Evolutionary conservation across 1,140 invertebrate genomes (phyloP).

Genomic region (Drosophila carrolli): DNA sequence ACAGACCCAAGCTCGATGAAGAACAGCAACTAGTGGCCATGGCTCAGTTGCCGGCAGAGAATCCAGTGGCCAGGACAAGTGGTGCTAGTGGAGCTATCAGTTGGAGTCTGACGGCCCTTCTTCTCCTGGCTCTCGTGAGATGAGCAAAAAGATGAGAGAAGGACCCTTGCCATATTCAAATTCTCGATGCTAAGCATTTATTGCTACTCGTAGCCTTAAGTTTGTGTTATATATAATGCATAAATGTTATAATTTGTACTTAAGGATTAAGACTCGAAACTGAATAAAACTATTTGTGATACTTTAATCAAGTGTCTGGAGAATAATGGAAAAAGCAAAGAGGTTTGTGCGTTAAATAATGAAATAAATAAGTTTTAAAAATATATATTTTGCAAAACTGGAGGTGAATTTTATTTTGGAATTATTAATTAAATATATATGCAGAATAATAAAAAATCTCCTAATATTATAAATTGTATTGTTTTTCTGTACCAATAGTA

Average conservation of each 20-base stretch:
- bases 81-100: constrained; percentile 15
- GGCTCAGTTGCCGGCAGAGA: constrained; percentile 58
- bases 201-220: constrained; percentile 39
- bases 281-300: constrained; percentile 41
- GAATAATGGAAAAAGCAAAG: neutral
- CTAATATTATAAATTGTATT: neutral
- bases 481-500: neutral
- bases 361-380: too few species aligned
- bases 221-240: constrained; percentile 30
- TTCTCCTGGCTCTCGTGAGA: constrained; percentile 22
- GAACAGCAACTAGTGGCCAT: constrained; percentile 57
- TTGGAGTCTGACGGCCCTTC: constrained; percentile 23
- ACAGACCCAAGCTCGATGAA: constrained; percentile 75
- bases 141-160: constrained; percentile 1
- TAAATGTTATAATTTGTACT: constrained; percentile 33
- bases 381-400: too few species aligned
- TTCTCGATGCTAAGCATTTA: constrained; percentile 28
- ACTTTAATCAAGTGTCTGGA: neutral
- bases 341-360: too few species aligned
- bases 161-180: constrained; percentile 42
- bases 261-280: constrained; percentile 43
- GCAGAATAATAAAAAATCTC: neutral
- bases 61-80: neutral
- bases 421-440: too few species aligned
- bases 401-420: too few species aligned